Evolutionary conservation across 1,140 invertebrate genomes (phyloP), one percentile per base, ranked within the genome.

Genomic region (Microplitis demolitor): DNA sequence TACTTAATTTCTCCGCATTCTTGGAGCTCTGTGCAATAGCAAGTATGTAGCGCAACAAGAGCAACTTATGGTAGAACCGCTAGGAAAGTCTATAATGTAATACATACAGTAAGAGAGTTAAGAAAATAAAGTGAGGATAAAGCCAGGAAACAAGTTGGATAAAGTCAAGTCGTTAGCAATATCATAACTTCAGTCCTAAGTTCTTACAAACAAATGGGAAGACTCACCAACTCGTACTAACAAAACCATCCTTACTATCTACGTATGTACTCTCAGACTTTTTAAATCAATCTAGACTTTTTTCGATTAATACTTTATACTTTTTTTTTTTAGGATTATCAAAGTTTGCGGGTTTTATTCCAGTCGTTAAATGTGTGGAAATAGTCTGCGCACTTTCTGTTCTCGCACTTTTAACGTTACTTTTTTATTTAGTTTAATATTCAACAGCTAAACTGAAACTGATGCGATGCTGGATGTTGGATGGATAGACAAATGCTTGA

Each of bases 101-200:
- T 33, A 31, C 9, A 34, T 34, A 34, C 13, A 61, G 31, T 4
- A 61, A 34, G 31, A 6, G 6, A 51, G 64, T 66, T 24, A 66
- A 35, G 39, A 45, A 53, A 66, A 66, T 66, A 66, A 53, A 66
- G 45, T 63, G 35, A 35, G 35, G n/a, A 35, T 66, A 53, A 16
- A 66, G 16, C 13, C 24, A 31, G 16, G 9, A 66, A 66, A 53
- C 8, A 53, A 66, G 35, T 66, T 50, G 45, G 50, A 66, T 66
- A 66, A 66, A 66, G 45, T 66, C 13, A 39, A 64, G 39, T 66
- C 64, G 64, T 66, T 66, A 51, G 45, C 24, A 66, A 53, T 66
- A 66, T 16, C 37, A 66, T 50, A 8, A 37, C 16, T 66, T 35
- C 13, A 51, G 45, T 53, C 4, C 24, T 66, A 45, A 11, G 6